Percentiles rank a stretch among this genome's conserved stretches.
phyloP scores from a whole-genome alignment of 2,113 vertebrate species.

The Catharus fuscescens region DNA sequence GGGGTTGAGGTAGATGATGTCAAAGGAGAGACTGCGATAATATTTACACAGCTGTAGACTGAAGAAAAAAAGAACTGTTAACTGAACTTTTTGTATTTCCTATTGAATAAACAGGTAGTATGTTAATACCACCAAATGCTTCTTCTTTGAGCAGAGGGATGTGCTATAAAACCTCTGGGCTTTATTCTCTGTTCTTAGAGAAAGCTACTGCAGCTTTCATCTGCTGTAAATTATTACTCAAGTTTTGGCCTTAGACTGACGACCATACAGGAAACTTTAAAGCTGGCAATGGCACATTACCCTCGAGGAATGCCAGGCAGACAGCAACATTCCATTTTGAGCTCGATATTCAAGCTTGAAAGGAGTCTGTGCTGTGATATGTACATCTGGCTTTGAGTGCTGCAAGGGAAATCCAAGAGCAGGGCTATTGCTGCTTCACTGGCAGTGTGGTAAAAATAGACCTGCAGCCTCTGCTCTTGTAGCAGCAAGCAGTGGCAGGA shows the following conservation, averaged over 20 bases:
- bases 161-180: background rate
- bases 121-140: background rate
- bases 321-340: background rate
- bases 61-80: background rate
- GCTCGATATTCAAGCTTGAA: background rate
- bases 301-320: background rate
- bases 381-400: background rate
- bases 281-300: background rate
- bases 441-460: background rate
- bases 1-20: background rate
- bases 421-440: background rate
- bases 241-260: background rate
- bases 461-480: background rate
- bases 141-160: background rate
- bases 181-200: background rate
- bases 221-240: background rate
- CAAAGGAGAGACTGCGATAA: slow-evolving; percentile 6
- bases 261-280: background rate
- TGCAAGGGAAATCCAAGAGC: background rate
- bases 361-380: background rate
- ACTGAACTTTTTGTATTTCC: background rate
- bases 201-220: background rate
- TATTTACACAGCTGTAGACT: slow-evolving; percentile 51
- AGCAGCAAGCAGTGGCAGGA: background rate
- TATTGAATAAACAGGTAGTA: slow-evolving; percentile 21